Evolutionary conservation across 2,888 invertebrate genomes (phyloP).

Genomic region (Arrhopalites spinosus): DNA sequence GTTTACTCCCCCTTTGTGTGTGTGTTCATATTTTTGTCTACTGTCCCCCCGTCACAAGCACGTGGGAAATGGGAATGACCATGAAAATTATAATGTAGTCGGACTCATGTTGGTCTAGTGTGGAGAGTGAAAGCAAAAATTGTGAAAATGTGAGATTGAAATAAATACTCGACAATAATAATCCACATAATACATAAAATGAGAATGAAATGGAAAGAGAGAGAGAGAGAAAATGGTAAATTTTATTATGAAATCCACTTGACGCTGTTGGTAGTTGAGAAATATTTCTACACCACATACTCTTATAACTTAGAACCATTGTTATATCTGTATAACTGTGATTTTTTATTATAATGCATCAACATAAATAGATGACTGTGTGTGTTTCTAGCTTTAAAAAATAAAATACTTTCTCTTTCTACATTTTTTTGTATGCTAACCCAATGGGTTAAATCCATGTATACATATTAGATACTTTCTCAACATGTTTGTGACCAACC

Average conservation of each 20-base stretch:
- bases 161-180: background rate
- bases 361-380: too few relatives aligned
- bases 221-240: background rate
- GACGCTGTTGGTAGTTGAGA: background rate
- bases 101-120: too few relatives aligned
- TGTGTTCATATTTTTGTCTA: background rate
- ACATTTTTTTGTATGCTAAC: too few relatives aligned
- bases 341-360: too few relatives aligned
- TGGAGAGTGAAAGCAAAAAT: too few relatives aligned
- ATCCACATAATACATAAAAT: background rate
- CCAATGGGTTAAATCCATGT: too few relatives aligned
- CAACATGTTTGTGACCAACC: background rate
- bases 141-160: background rate
- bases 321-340: too few relatives aligned
- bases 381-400: too few relatives aligned
- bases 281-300: too few relatives aligned
- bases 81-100: too few relatives aligned
- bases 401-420: too few relatives aligned
- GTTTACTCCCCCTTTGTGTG: background rate
- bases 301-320: too few relatives aligned
- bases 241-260: slow-evolving; percentile 7
- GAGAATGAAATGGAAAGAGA: background rate
- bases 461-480: background rate
- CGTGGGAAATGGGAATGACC: background rate
- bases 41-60: background rate